Percentiles rank a stretch among this genome's conserved stretches.
Evolutionary conservation across 1,140 invertebrate genomes (phyloP).

Genomic region (Adelges cooleyi): DNA sequence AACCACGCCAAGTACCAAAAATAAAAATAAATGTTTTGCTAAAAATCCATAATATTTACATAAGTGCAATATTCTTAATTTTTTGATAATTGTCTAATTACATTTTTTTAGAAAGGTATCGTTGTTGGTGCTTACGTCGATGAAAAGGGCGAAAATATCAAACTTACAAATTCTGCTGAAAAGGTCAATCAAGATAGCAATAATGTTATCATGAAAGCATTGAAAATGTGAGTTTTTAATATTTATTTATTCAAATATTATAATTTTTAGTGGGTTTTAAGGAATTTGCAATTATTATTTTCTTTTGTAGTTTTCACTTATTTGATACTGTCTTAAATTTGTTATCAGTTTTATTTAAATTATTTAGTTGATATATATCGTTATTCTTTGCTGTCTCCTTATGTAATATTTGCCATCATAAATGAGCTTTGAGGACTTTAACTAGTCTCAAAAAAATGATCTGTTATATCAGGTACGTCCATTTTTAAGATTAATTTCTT

Average conservation of each 20-base stretch:
- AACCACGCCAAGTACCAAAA: no score
- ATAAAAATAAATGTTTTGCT: no score
- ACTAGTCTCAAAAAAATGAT: no score
- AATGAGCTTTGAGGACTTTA: no score
- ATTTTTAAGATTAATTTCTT: no score
- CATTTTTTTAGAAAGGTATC: constrained; percentile 45
- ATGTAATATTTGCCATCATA: no score
- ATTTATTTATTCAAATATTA: background rate
- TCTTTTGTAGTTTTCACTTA: background rate
- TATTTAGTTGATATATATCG: background rate
- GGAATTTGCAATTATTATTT: background rate
- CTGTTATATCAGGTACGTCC: no score
- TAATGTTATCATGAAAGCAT: constrained; percentile 42
- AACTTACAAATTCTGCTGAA: constrained; percentile 43
- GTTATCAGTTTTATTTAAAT: background rate
- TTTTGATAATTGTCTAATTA: no score
- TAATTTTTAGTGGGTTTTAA: background rate
- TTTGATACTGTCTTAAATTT: background rate
- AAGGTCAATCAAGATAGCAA: constrained; percentile 39
- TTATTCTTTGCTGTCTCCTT: no score
- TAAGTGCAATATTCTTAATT: no score
- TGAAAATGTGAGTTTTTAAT: constrained; percentile 43
- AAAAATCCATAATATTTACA: no score
- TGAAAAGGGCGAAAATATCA: constrained; percentile 38
- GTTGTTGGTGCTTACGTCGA: constrained; percentile 46